Percentiles rank a stretch among this genome's conserved stretches.
These are phyloP conservation scores for Erebia ligea DNA, from an alignment of 2,888 invertebrate species.

Conservation along the genomic window DNA sequence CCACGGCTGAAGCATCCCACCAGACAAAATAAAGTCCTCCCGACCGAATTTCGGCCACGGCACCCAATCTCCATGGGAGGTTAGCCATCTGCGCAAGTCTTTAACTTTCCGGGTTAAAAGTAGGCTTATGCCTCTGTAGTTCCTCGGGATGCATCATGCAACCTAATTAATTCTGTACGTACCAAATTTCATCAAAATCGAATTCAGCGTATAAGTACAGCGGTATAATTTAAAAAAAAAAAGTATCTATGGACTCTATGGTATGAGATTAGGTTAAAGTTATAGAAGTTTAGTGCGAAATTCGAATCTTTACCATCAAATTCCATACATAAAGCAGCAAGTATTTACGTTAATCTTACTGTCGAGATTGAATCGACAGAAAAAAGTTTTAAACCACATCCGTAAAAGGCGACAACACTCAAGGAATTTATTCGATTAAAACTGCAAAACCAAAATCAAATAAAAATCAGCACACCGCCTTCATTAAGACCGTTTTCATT, in stretches of 20 bases:
- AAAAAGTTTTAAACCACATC: conserved; percentile 12
- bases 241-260: background rate
- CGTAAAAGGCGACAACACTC: conserved; percentile 18
- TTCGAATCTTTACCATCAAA: background rate
- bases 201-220: no score
- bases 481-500: conserved; percentile 28
- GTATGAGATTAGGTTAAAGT: background rate
- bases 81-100: no score
- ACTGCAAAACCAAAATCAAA: conserved; percentile 24
- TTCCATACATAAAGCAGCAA: background rate
- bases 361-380: conserved; percentile 4
- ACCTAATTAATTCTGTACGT: no score
- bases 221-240: no score
- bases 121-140: no score
- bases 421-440: conserved; percentile 28
- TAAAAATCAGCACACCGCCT: conserved; percentile 43
- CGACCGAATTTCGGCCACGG: no score
- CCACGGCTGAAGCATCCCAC: no score
- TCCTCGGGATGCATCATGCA: no score
- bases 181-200: no score
- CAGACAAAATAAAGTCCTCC: no score
- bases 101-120: no score
- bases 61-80: no score
- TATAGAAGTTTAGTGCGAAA: background rate
- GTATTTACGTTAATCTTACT: conserved; percentile 6